Evolutionary conservation across 2,113 vertebrate species (phyloP).

Genomic region (Carlito syrichta): DNA sequence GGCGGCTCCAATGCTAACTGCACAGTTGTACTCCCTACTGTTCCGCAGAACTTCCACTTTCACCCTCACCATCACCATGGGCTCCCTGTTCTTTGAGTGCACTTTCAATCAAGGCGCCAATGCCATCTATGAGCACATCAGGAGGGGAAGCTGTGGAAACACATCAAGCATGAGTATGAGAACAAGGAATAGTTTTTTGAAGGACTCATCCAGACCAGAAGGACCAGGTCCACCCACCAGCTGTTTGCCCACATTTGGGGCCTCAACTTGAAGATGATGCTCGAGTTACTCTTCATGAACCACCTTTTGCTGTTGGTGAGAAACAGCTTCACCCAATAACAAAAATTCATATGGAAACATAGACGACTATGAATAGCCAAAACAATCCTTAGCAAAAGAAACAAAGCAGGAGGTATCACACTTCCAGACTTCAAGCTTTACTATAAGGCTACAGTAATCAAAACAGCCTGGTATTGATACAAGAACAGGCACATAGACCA

Average conservation of each 20-base stretch:
- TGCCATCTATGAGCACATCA: slow-evolving; percentile 88
- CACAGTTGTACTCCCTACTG: slow-evolving; percentile 81
- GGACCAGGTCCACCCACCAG: neutral
- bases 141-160: slow-evolving; percentile 90
- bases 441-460: no score
- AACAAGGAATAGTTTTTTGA: slow-evolving; percentile 11
- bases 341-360: no score
- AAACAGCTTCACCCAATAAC: neutral
- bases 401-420: no score
- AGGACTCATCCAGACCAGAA: neutral
- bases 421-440: no score
- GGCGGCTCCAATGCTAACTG: slow-evolving; percentile 75
- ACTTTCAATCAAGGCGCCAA: slow-evolving; percentile 92
- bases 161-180: slow-evolving; percentile 87
- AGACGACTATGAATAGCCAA: no score
- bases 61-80: slow-evolving; percentile 88
- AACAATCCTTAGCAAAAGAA: no score
- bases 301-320: neutral
- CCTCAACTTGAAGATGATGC: neutral
- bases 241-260: neutral
- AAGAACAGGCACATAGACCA: no score
- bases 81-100: slow-evolving; percentile 91
- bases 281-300: neutral
- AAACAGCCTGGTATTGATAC: no score
- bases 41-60: slow-evolving; percentile 92